A percentile compares a stretch with the other conserved stretches of the same genome.
Conservation (phyloP, 2,113 vertebrate species). For the Ochotona curzoniae region DNA sequence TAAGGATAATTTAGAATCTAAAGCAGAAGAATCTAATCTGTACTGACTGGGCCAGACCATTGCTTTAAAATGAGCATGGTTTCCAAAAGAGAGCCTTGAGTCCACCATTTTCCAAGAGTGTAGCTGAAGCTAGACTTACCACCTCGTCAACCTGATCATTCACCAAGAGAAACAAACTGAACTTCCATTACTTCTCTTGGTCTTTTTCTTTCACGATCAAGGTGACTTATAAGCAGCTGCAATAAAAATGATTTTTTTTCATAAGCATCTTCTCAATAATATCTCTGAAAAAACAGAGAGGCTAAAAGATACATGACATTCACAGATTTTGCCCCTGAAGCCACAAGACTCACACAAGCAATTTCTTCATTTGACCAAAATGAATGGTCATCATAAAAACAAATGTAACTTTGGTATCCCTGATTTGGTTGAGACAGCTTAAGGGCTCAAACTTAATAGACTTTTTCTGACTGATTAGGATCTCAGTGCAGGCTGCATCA, state of each 20-base stretch:
- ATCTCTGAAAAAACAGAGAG: conserved; percentile 84
- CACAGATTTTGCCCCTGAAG: conserved; percentile 89
- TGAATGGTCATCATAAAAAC: conserved; percentile 90
- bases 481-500: conserved; percentile 83
- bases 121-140: not conserved
- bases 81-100: not conserved
- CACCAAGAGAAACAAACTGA: conserved; percentile 70
- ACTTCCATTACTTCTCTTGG: conserved; percentile 68
- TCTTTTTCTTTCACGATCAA: conserved; percentile 83
- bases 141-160: not conserved
- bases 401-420: conserved; percentile 87
- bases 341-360: conserved; percentile 85
- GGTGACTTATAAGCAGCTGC: conserved; percentile 86
- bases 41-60: not conserved
- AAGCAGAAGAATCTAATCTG: conserved; percentile 14
- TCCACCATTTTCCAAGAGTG: not conserved
- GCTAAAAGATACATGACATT: conserved; percentile 91
- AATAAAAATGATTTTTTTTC: conserved; percentile 81
- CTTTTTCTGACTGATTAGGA: conserved; percentile 88
- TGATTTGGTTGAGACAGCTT: conserved; percentile 88
- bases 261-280: conserved; percentile 84
- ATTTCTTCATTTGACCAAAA: conserved; percentile 90
- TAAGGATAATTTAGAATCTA: not conserved
- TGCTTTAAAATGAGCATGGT: not conserved
- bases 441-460: conserved; percentile 89